Conservation (phyloP, 1,140 invertebrate genomes). For the Drosophila sturtevanti region DNA sequence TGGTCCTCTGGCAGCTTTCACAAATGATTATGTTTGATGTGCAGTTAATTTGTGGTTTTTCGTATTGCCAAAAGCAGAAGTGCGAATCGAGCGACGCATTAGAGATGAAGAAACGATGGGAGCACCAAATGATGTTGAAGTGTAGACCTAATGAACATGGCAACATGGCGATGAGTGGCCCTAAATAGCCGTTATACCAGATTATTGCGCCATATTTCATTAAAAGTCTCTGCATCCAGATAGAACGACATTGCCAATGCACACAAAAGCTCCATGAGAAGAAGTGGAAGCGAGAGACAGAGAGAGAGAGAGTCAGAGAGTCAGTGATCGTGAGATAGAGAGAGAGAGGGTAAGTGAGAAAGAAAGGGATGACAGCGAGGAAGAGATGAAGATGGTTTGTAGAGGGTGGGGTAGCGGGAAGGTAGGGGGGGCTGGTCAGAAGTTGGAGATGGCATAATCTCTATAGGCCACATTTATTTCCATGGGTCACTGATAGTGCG, state of each 20-base stretch:
- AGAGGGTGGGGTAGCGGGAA: constrained; percentile 1
- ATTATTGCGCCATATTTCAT: constrained; percentile 81
- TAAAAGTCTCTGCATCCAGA: constrained; percentile 47
- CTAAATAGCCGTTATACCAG: constrained; percentile 78
- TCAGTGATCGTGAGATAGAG: neutral
- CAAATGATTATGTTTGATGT: constrained; percentile 81
- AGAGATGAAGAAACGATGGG: constrained; percentile 32
- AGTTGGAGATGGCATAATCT: constrained; percentile 72
- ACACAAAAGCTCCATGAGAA: too few species aligned
- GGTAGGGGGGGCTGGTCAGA: neutral
- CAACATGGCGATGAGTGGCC: constrained; percentile 52
- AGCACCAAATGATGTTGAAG: neutral
- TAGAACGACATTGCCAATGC: neutral
- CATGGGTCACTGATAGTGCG: constrained; percentile 82
- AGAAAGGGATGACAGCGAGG: constrained; percentile 3
- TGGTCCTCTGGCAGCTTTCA: constrained; percentile 67
- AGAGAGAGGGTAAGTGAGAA: constrained; percentile 10
- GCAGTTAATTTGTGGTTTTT: constrained; percentile 75
- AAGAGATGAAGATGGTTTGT: too few species aligned
- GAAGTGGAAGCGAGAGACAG: too few species aligned
- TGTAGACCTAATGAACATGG: constrained; percentile 1
- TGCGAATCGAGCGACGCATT: constrained; percentile 68
- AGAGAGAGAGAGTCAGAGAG: neutral
- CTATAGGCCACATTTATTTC: constrained; percentile 82
- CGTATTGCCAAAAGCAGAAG: constrained; percentile 56